Conservation (phyloP, 2,797 vertebrate species). For the Trachops cirrhosus region DNA sequence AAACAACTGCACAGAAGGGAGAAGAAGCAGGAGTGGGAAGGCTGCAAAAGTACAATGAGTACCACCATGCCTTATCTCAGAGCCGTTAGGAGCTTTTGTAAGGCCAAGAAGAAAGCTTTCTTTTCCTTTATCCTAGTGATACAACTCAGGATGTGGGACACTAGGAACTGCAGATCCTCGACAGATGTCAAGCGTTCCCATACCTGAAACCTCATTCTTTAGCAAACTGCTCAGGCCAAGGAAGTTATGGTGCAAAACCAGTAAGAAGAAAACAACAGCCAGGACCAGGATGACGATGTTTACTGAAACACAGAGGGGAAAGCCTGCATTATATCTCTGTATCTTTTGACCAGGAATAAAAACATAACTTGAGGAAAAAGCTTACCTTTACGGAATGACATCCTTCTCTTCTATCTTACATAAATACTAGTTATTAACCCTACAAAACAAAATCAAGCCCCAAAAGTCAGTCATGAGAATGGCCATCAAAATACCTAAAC, state of each 20-base stretch:
- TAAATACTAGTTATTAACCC: constrained; percentile 64
- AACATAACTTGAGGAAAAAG: neutral
- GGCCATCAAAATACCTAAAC: constrained; percentile 1
- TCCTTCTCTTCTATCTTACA: constrained; percentile 71
- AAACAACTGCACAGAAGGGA: neutral
- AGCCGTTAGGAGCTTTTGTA: neutral
- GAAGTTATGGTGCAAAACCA: constrained; percentile 94
- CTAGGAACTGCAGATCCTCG: neutral
- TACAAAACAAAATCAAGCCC: constrained; percentile 72
- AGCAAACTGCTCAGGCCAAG: constrained; percentile 93
- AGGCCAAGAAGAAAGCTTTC: neutral
- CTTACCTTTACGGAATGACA: constrained; percentile 86
- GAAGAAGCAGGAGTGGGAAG: neutral
- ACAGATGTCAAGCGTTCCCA: neutral
- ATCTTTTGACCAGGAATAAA: constrained; percentile 15
- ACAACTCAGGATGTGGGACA: neutral
- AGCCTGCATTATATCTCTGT: neutral
- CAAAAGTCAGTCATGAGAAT: constrained; percentile 44
- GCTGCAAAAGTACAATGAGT: neutral
- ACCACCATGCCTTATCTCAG: neutral
- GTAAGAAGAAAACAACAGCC: constrained; percentile 90
- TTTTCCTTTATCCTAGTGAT: neutral
- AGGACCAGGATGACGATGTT: constrained; percentile 92
- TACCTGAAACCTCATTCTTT: constrained; percentile 90
- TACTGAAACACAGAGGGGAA: constrained; percentile 86